phyloP scores from a whole-genome alignment of 2,113 vertebrate genomes.

The Tyrannus savana region DNA sequence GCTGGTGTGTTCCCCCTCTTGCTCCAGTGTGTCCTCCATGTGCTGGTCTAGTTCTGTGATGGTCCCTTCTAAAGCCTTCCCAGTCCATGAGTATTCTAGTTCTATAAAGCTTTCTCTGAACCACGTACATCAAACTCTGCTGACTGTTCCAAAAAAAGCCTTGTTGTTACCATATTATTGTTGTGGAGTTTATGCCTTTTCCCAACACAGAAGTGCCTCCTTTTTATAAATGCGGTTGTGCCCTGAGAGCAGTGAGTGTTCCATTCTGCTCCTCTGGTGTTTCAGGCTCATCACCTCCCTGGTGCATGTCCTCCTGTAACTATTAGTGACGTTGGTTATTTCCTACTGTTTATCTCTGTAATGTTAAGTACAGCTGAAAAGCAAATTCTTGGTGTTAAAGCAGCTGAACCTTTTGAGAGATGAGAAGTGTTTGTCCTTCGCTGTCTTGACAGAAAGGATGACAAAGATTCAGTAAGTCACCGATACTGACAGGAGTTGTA shows the following conservation, averaged over 20 bases:
- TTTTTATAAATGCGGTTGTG: not conserved
- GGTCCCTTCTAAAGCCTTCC: conserved; percentile 74
- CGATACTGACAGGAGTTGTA: not conserved
- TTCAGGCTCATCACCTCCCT: not conserved
- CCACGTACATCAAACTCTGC: not conserved
- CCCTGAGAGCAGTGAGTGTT: not conserved
- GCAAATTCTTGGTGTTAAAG: not conserved
- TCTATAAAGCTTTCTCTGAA: conserved; percentile 23
- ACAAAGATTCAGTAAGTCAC: not conserved
- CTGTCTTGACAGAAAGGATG: not conserved
- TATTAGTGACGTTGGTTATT: not conserved
- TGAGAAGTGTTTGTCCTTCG: not conserved
- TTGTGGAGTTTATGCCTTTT: conserved; percentile 20
- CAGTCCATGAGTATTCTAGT: not conserved
- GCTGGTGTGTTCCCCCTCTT: not conserved
- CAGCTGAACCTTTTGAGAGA: not conserved
- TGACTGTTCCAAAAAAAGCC: not conserved
- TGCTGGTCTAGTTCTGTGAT: conserved; percentile 80
- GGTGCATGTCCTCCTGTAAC: not conserved
- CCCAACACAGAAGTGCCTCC: not conserved
- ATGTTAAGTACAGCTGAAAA: not conserved
- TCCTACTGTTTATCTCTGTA: not conserved
- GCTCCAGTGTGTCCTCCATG: conserved; percentile 42
- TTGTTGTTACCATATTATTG: not conserved
- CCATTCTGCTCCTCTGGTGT: not conserved